Evolutionary conservation across 2,113 vertebrate species (phyloP), one percentile per base, ranked within the genome.

Genomic region (Rhinoptilus africanus): DNA sequence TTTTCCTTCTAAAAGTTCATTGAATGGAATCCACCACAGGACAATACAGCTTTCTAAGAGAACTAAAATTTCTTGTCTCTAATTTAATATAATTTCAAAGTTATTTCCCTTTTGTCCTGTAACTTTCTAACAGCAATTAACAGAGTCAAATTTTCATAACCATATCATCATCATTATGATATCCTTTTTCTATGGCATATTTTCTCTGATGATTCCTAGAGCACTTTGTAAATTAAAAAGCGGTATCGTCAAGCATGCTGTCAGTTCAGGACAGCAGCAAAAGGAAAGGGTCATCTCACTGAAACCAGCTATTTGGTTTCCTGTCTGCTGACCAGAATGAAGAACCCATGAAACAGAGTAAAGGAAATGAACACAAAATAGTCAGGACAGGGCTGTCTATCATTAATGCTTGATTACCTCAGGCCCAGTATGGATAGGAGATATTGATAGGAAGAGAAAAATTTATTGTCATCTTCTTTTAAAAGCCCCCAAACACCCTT

Each of bases 41-140:
- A 95, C 50, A 85, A 92, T 51, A 67, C 45, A 86, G 88, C 69
- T 97, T 97, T 97, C 94, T 87, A 97, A 78, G 66, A 94, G 89
- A 97, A 95, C 77, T 80, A 97, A 97, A 96, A 92, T 93, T 96
- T 97, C 78, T 93, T 96, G 94, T 95, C 85, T 97, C 66, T 79
- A 63, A 97, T 96, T 80, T 97, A 22, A 87, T 96, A 64, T 85
- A 78, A 94, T 97, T 98, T 97, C 51, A 69, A 95, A 97, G 72
- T 93, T 95, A 88, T 94, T 98, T 97, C 80, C 74, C 53, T 96
- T 93, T 83, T 94, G 76, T 90, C 85, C 53, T 95, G 26, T 95
- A 96, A 97, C 74, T 95, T 94, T 56, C n/a, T 97, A 97, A 89
- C 21, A 92, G 30, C 92, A 97, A 96, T 94, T 93, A 85, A 84